Evolutionary conservation across 2,888 invertebrate genomes (phyloP).

Genomic region (Elegia similella): DNA sequence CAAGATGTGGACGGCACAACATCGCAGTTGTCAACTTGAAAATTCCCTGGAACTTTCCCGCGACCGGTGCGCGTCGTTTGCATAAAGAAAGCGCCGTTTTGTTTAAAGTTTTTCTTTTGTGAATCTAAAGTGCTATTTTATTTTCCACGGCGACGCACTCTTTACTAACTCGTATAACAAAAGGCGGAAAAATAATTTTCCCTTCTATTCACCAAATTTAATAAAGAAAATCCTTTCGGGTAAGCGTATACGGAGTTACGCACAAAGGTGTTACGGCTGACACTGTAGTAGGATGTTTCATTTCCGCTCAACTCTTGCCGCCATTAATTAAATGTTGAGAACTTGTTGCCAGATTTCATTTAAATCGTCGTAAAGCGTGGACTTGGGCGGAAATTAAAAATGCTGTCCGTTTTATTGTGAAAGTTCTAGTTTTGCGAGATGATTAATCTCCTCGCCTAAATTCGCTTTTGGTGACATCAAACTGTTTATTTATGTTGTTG

Average conservation of each 20-base stretch:
- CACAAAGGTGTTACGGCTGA: slow-evolving; percentile 42
- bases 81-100: slow-evolving; percentile 68
- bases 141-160: slow-evolving; percentile 45
- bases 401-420: slow-evolving; percentile 56
- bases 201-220: slow-evolving; percentile 41
- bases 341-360: slow-evolving; percentile 64
- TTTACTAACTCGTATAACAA: slow-evolving; percentile 35
- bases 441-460: slow-evolving; percentile 36
- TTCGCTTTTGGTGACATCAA: slow-evolving; percentile 4
- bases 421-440: slow-evolving; percentile 48
- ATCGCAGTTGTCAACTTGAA: slow-evolving; percentile 29
- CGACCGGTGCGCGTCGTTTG: slow-evolving; percentile 49
- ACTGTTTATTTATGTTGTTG: neutral
- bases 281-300: slow-evolving; percentile 52
- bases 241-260: slow-evolving; percentile 36
- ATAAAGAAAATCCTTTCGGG: slow-evolving; percentile 46
- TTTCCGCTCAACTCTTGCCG: slow-evolving; percentile 51
- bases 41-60: slow-evolving; percentile 58
- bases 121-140: slow-evolving; percentile 59
- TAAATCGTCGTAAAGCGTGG: slow-evolving; percentile 54
- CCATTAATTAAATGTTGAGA: slow-evolving; percentile 68
- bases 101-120: slow-evolving; percentile 64
- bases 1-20: slow-evolving; percentile 10
- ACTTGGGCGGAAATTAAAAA: slow-evolving; percentile 65
- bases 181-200: slow-evolving; percentile 37